Conservation (phyloP, 2,113 vertebrate species). For the Microcebus griseorufus region DNA sequence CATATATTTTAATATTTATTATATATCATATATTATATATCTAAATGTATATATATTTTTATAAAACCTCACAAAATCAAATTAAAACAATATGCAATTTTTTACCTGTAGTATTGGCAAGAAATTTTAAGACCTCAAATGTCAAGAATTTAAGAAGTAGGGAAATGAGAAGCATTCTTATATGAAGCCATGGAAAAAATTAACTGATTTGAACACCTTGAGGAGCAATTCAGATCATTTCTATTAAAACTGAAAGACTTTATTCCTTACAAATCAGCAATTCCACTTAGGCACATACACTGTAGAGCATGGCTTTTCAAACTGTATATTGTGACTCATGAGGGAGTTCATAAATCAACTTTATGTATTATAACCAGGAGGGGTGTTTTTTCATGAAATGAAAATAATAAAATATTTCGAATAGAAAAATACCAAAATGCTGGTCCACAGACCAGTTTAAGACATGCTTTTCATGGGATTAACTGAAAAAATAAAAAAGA, state of each 20-base stretch:
- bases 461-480: not conserved
- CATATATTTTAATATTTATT: no score
- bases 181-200: not conserved
- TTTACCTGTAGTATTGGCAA: not conserved
- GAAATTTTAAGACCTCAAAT: not conserved
- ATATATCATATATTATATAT: no score
- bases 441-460: not conserved
- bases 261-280: not conserved
- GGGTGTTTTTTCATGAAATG: not conserved
- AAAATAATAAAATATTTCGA: not conserved
- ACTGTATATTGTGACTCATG: not conserved
- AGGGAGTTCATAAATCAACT: not conserved
- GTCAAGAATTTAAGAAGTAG: not conserved
- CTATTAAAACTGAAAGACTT: not conserved
- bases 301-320: not conserved
- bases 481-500: not conserved
- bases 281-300: not conserved
- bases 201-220: not conserved
- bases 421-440: not conserved
- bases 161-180: not conserved
- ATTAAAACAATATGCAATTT: not conserved
- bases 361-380: not conserved
- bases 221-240: not conserved
- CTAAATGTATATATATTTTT: not conserved
- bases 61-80: slow-evolving; percentile 2